Evolutionary conservation across 2,888 invertebrate species (phyloP).

Genomic region (Hydrotaea diabolus): DNA sequence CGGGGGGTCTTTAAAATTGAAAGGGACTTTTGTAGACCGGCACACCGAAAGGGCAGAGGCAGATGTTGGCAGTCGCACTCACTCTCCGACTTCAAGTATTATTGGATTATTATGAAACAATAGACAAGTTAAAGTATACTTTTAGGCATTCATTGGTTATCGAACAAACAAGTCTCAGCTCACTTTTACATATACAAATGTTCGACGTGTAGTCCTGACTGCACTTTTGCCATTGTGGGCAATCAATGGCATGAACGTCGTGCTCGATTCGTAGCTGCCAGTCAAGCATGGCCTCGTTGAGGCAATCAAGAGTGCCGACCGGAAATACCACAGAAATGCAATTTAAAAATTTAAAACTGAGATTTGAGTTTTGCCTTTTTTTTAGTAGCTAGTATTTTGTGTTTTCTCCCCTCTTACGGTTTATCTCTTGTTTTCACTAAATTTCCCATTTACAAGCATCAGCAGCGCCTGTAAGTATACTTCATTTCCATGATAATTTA

Average conservation of each 20-base stretch:
- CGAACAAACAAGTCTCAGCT: slow-evolving; percentile 20
- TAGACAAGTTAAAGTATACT: slow-evolving; percentile 47
- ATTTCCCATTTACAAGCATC: neutral
- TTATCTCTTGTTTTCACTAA: neutral
- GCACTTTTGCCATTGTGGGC: neutral
- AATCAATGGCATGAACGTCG: neutral
- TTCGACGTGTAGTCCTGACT: neutral
- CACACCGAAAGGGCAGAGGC: too few relatives aligned
- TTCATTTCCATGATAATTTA: slow-evolving; percentile 50
- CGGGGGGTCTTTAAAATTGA: slow-evolving; percentile 9
- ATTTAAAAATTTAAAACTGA: neutral
- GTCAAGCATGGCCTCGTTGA: neutral
- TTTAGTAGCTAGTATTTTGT: too few relatives aligned
- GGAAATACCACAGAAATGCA: neutral
- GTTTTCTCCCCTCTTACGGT: neutral
- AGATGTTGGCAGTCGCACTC: neutral
- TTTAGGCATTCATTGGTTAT: slow-evolving; percentile 46
- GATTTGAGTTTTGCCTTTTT: neutral
- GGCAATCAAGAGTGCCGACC: neutral
- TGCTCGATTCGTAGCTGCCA: neutral
- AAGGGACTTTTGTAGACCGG: neutral
- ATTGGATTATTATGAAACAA: slow-evolving; percentile 52
- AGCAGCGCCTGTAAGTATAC: slow-evolving; percentile 20
- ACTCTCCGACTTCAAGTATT: slow-evolving; percentile 42
- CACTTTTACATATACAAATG: neutral